These are phyloP conservation scores for Labeo calbasu DNA, from an alignment of 2,797 vertebrate genomes.

Conservation along the genomic window DNA sequence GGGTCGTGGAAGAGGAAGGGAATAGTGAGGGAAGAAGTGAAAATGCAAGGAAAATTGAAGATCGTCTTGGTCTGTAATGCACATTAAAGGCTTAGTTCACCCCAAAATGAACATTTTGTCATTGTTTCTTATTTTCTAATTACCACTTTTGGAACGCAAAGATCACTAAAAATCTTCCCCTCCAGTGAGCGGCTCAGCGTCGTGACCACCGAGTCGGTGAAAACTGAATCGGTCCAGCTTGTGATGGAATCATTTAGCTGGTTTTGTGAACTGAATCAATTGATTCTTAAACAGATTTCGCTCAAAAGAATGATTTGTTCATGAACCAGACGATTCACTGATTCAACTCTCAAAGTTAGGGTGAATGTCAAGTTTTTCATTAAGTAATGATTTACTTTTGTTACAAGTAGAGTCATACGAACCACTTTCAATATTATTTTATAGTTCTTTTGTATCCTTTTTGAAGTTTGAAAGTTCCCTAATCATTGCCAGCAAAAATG, in stretches of 20 bases:
- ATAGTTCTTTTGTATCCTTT: background rate
- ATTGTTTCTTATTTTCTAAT: slow-evolving; percentile 2
- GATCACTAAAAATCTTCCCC: background rate
- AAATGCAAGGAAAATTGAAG: slow-evolving; percentile 50
- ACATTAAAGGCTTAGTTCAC: background rate
- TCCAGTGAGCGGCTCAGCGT: background rate
- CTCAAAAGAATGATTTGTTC: background rate
- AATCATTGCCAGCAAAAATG: no score
- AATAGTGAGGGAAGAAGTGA: slow-evolving; percentile 55
- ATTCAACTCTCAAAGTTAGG: background rate
- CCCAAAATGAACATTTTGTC: background rate
- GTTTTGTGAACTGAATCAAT: background rate
- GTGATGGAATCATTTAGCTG: background rate
- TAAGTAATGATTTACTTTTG: background rate
- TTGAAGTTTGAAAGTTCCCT: background rate
- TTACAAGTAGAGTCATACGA: background rate
- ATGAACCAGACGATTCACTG: background rate
- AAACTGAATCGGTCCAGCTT: background rate
- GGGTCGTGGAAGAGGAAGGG: slow-evolving; percentile 59
- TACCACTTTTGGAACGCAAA: background rate
- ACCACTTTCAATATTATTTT: background rate
- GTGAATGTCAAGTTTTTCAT: background rate
- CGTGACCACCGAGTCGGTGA: background rate
- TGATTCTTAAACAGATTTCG: background rate
- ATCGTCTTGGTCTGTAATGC: slow-evolving; percentile 8